Evolutionary conservation across 2,113 vertebrate genomes (phyloP).

Genomic region (Scytalopus superciliaris): DNA sequence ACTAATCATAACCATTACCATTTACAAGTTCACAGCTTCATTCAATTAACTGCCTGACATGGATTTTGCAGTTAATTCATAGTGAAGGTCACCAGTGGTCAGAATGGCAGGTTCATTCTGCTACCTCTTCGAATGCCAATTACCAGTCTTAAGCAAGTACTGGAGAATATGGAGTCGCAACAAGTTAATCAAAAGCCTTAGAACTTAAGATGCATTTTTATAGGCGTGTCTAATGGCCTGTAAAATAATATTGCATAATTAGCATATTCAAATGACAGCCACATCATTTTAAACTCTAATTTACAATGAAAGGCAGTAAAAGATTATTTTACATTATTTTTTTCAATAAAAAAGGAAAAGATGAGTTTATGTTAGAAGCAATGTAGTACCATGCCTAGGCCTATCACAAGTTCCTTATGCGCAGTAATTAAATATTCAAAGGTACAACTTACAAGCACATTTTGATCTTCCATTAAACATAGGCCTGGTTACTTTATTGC

Average conservation of each 20-base stretch:
- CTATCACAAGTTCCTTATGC: background rate
- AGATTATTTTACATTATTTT: background rate
- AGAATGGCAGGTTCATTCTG: conserved; percentile 68
- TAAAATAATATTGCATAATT: conserved; percentile 41
- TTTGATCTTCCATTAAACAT: background rate
- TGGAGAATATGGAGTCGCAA: conserved; percentile 3
- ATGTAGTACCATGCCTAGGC: background rate
- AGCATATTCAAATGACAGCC: conserved; percentile 41
- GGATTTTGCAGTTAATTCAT: conserved; percentile 68
- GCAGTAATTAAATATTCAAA: background rate
- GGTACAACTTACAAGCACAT: background rate
- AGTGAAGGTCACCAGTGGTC: conserved; percentile 65
- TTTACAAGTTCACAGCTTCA: conserved; percentile 67
- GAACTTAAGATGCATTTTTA: conserved; percentile 23
- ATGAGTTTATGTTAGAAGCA: background rate
- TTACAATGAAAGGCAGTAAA: conserved; percentile 3
- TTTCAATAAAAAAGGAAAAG: background rate
- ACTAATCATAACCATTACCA: conserved; percentile 71
- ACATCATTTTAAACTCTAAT: conserved; percentile 30
- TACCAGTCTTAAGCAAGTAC: conserved; percentile 53
- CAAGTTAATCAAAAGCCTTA: conserved; percentile 63
- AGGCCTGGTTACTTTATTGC: background rate
- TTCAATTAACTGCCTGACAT: conserved; percentile 72
- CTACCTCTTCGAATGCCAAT: conserved; percentile 69
- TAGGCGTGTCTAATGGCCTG: conserved; percentile 32